Conservation (phyloP, 2,888 invertebrate species). For the Lamellibrachia satsuma region DNA sequence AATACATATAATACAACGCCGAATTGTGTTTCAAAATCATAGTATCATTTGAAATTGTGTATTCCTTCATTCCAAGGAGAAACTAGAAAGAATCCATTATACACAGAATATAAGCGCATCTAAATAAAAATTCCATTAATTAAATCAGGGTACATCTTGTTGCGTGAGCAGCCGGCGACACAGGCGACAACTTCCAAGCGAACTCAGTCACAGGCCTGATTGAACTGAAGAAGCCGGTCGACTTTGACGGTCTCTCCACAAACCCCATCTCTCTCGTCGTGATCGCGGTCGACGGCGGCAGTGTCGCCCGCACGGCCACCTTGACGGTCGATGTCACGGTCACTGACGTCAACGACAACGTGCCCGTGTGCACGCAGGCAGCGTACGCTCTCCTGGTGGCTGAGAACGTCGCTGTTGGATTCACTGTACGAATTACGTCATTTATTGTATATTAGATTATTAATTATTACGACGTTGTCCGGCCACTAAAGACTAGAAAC, state of each 20-base stretch:
- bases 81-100: neutral
- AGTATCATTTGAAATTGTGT: too few relatives aligned
- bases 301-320: neutral
- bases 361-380: conserved; percentile 23
- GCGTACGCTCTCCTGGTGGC: neutral
- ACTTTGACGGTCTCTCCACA: conserved; percentile 17
- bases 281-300: neutral
- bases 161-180: conserved; percentile 39
- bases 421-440: too few relatives aligned
- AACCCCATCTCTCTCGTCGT: conserved; percentile 17
- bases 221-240: conserved; percentile 18
- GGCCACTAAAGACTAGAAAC: too few relatives aligned
- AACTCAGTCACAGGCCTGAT: conserved; percentile 34
- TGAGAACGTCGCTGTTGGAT: too few relatives aligned
- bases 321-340: conserved; percentile 26
- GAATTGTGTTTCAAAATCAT: too few relatives aligned
- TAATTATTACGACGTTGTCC: too few relatives aligned
- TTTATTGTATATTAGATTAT: too few relatives aligned
- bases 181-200: conserved; percentile 44
- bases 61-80: too few relatives aligned
- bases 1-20: neutral
- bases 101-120: too few relatives aligned
- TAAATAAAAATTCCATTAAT: too few relatives aligned
- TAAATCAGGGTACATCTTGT: too few relatives aligned
- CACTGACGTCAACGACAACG: conserved; percentile 39